A percentile compares a stretch with the other conserved stretches of the same genome.
phyloP scores from a whole-genome alignment of 1,140 invertebrate genomes.

The Zophobas atratus region DNA sequence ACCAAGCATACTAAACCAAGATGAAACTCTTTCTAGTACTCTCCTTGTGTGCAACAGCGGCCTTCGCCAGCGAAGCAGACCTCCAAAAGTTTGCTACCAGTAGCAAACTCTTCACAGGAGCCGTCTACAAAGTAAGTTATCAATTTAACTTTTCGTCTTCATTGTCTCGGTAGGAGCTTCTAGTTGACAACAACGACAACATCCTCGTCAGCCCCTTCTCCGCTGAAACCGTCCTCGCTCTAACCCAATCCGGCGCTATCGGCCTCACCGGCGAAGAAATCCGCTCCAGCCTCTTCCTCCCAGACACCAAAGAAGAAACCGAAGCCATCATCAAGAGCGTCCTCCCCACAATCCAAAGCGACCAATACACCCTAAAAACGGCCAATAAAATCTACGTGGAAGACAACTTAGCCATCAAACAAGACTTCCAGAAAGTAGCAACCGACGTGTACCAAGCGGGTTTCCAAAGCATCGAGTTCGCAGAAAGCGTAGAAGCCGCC shows the following conservation, averaged over 20 bases:
- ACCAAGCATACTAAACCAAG: too few species aligned
- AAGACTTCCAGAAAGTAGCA: slow-evolving; percentile 65
- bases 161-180: slow-evolving; percentile 52
- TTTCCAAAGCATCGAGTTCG: slow-evolving; percentile 73
- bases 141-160: not conserved
- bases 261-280: slow-evolving; percentile 72
- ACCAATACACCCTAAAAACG: not conserved
- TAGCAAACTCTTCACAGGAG: not conserved
- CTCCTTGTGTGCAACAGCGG: not conserved
- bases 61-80: not conserved
- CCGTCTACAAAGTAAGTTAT: not conserved
- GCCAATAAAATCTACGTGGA: slow-evolving; percentile 68
- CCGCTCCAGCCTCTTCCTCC: slow-evolving; percentile 54
- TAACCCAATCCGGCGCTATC: slow-evolving; percentile 68
- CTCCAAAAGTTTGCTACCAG: not conserved
- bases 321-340: not conserved
- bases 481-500: slow-evolving; percentile 63
- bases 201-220: slow-evolving; percentile 58
- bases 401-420: slow-evolving; percentile 64
- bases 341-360: not conserved
- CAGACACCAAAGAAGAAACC: slow-evolving; percentile 3
- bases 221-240: not conserved
- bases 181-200: slow-evolving; percentile 59
- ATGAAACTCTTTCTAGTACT: not conserved
- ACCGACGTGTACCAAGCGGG: slow-evolving; percentile 69